phyloP scores from a whole-genome alignment of 2,888 invertebrate species.

The Mamestra brassicae region DNA sequence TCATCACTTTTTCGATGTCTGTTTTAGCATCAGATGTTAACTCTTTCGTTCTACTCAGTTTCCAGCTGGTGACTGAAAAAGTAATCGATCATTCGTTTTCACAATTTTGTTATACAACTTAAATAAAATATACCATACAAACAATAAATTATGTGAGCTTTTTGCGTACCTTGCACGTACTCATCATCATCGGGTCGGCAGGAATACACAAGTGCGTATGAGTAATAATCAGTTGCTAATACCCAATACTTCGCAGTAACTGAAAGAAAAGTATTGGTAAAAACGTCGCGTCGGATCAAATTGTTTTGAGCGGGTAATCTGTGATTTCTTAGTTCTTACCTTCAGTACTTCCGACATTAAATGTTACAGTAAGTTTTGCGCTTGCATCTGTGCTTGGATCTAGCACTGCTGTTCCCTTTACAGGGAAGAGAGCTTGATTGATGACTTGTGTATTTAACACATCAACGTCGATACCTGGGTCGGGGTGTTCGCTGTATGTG shows the following conservation, averaged over 20 bases:
- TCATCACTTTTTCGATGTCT: conserved; percentile 69
- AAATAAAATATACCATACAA: not conserved
- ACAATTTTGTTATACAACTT: not conserved
- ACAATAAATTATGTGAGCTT: no score
- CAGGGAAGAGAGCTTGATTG: conserved; percentile 73
- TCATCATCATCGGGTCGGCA: conserved; percentile 58
- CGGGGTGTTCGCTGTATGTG: conserved; percentile 64
- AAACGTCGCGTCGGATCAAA: not conserved
- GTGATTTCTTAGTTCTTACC: conserved; percentile 51
- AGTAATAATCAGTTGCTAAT: conserved; percentile 90
- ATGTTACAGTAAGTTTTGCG: conserved; percentile 92
- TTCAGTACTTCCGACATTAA: conserved; percentile 85
- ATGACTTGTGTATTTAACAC: conserved; percentile 77
- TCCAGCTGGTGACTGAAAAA: conserved; percentile 81
- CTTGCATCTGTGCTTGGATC: conserved; percentile 86
- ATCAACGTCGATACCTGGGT: conserved; percentile 59
- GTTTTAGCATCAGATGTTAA: conserved; percentile 58
- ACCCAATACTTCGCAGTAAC: conserved; percentile 90
- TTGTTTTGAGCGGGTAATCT: not conserved
- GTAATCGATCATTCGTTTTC: not conserved
- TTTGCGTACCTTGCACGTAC: conserved; percentile 56
- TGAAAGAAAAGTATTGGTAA: conserved; percentile 64
- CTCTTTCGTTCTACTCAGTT: conserved; percentile 76
- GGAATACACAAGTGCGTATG: conserved; percentile 63
- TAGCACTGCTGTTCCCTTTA: conserved; percentile 73